Evolutionary conservation across 92 coral and sea anemone genomes (phyloP).

Genomic region (Porites divaricata): DNA sequence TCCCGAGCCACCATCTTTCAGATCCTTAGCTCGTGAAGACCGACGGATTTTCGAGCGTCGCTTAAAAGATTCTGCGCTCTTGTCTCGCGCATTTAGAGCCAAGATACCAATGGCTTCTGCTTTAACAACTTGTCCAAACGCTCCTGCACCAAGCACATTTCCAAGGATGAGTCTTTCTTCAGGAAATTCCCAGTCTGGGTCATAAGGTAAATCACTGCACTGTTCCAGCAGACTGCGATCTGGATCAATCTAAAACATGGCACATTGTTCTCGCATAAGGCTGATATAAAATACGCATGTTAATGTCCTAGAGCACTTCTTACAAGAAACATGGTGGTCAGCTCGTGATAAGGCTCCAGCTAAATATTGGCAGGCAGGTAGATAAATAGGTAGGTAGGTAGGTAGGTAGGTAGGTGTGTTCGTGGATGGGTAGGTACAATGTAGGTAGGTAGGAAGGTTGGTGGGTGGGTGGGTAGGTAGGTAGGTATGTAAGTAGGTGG

Average conservation of each 20-base stretch:
- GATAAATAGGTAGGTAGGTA: no score
- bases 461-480: no score
- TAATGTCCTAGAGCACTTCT: neutral
- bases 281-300: no score
- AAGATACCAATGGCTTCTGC: slow-evolving; percentile 91
- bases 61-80: slow-evolving; percentile 63
- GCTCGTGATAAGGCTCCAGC: no score
- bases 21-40: slow-evolving; percentile 59
- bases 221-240: slow-evolving; percentile 77
- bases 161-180: slow-evolving; percentile 77
- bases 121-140: slow-evolving; percentile 86
- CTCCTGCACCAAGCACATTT: slow-evolving; percentile 80
- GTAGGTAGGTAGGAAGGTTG: no score
- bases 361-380: no score
- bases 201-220: slow-evolving; percentile 69
- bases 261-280: no score
- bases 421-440: no score
- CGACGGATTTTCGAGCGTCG: slow-evolving; percentile 67
- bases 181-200: slow-evolving; percentile 85
- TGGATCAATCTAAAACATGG: slow-evolving; percentile 61
- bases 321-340: no score
- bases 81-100: slow-evolving; percentile 72
- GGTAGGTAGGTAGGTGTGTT: no score
- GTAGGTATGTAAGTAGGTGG: no score
- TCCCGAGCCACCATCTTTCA: slow-evolving; percentile 41